phyloP scores from a whole-genome alignment of 2,888 invertebrate species.

The Yponomeuta cagnagella region DNA sequence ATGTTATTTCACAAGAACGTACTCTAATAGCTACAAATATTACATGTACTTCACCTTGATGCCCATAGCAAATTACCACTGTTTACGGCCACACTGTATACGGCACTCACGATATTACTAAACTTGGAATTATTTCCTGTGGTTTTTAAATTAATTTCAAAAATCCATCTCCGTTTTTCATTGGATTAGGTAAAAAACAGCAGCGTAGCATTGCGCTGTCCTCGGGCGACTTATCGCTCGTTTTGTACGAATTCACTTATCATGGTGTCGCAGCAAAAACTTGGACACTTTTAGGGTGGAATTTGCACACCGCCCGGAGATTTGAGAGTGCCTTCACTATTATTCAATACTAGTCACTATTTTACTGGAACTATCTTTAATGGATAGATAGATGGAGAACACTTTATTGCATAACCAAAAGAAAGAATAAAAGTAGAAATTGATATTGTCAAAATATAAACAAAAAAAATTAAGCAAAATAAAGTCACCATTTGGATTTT shows the following conservation, averaged over 20 bases:
- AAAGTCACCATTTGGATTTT: too few species aligned
- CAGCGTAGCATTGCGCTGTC: neutral
- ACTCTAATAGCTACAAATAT: too few species aligned
- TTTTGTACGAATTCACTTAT: slow-evolving; percentile 8
- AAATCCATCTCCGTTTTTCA: neutral
- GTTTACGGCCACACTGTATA: too few species aligned
- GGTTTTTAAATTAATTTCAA: neutral
- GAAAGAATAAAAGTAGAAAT: too few species aligned
- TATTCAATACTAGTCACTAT: neutral
- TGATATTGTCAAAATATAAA: too few species aligned
- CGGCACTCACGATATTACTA: too few species aligned
- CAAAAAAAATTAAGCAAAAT: too few species aligned
- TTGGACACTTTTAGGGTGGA: slow-evolving; percentile 7
- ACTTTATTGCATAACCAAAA: too few species aligned
- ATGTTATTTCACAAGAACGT: too few species aligned
- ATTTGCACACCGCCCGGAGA: slow-evolving; percentile 8
- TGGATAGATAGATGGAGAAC: too few species aligned
- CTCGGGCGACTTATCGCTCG: neutral
- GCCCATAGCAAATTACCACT: too few species aligned
- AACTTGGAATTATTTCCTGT: neutral
- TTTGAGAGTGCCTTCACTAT: neutral
- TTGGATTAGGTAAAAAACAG: neutral
- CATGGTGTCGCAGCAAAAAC: slow-evolving; percentile 4
- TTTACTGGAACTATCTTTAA: neutral
- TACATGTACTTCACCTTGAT: too few species aligned